Evolutionary conservation across 1,140 invertebrate genomes (phyloP).

Genomic region (Bradysia coprophila): DNA sequence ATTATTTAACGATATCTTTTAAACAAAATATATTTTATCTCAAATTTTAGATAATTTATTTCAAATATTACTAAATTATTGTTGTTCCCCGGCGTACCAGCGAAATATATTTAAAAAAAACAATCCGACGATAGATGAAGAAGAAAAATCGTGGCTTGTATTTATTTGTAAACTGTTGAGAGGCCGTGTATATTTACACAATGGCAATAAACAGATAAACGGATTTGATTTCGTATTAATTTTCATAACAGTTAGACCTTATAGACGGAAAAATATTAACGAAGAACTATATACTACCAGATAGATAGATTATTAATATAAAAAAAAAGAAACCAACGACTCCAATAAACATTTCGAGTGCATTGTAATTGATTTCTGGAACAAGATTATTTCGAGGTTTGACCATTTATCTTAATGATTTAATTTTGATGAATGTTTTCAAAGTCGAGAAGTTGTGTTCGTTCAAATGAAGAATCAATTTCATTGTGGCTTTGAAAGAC

Average conservation of each 20-base stretch:
- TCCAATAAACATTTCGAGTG: too few relatives aligned
- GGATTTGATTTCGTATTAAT: not conserved
- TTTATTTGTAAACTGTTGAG: not conserved
- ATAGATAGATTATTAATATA: too few relatives aligned
- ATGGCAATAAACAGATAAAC: not conserved
- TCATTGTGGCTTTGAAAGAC: not conserved
- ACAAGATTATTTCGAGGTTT: not conserved
- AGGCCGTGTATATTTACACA: not conserved
- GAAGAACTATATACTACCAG: too few relatives aligned
- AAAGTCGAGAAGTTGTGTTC: not conserved
- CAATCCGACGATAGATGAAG: too few relatives aligned
- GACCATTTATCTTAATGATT: not conserved
- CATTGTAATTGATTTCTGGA: not conserved
- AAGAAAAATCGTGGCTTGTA: not conserved
- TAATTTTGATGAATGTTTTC: not conserved
- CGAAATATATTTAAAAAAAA: too few relatives aligned
- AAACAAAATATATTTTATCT: too few relatives aligned
- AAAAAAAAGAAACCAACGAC: not conserved
- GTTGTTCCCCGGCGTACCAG: too few relatives aligned
- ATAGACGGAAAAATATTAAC: too few relatives aligned
- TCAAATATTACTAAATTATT: too few relatives aligned
- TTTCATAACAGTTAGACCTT: too few relatives aligned
- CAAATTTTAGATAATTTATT: too few relatives aligned
- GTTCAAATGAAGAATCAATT: not conserved
- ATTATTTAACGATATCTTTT: too few relatives aligned